These are phyloP conservation scores for Zosterops hypoxanthus DNA, from an alignment of 2,113 vertebrate genomes.

Conservation along the genomic window DNA sequence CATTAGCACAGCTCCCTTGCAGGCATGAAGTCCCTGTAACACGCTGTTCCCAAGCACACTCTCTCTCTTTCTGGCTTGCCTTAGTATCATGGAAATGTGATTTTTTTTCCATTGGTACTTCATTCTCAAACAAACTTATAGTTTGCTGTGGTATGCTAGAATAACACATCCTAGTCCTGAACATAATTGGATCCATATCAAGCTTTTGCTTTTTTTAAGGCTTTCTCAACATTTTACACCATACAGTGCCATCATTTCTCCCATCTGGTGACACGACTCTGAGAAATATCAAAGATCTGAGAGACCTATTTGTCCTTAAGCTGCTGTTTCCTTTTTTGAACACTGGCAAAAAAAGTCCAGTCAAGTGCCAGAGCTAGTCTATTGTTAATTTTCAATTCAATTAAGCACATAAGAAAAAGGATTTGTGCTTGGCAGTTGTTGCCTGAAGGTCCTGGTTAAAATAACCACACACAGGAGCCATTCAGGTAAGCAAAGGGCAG, in stretches of 20 bases:
- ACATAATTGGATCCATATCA: not conserved
- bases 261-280: not conserved
- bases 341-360: constrained; percentile 7
- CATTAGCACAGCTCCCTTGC: not conserved
- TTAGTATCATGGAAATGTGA: not conserved
- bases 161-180: not conserved
- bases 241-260: not conserved
- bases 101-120: not conserved
- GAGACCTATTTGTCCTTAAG: constrained; percentile 47
- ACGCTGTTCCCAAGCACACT: not conserved
- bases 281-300: constrained; percentile 3
- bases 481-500: not conserved
- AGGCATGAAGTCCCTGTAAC: constrained; percentile 5
- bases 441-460: not conserved
- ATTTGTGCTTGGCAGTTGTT: not conserved
- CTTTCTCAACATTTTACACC: not conserved
- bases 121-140: not conserved
- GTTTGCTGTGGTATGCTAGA: not conserved
- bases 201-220: not conserved
- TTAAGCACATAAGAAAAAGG: not conserved
- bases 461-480: not conserved
- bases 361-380: not conserved
- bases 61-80: not conserved
- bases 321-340: constrained; percentile 28
- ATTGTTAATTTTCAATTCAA: constrained; percentile 45